Evolutionary conservation across 2,888 invertebrate species (phyloP).

Genomic region (Ditula angustiorana): DNA sequence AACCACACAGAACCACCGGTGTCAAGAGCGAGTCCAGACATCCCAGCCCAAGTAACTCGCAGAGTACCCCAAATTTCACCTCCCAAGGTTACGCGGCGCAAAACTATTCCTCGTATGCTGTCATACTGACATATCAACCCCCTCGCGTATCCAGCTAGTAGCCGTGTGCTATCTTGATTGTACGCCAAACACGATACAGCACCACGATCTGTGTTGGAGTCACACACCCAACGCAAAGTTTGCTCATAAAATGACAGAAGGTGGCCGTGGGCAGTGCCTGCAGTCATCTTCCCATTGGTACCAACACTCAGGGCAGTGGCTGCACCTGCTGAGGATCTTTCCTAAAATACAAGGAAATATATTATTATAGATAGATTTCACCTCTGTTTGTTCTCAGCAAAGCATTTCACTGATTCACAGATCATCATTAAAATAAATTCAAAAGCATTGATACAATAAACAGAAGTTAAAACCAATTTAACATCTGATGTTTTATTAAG

Average conservation of each 20-base stretch:
- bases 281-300: constrained; percentile 91
- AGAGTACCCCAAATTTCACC: constrained; percentile 80
- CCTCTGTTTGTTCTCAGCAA: too few relatives aligned
- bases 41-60: constrained; percentile 78
- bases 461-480: too few relatives aligned
- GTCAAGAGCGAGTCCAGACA: constrained; percentile 88
- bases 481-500: too few relatives aligned
- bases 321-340: constrained; percentile 94
- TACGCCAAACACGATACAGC: constrained; percentile 94
- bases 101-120: constrained; percentile 86
- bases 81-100: constrained; percentile 77
- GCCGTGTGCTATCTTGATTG: constrained; percentile 93
- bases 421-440: too few relatives aligned
- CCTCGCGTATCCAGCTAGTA: constrained; percentile 90
- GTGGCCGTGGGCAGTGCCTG: constrained; percentile 97
- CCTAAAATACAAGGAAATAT: constrained; percentile 82
- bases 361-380: too few relatives aligned
- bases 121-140: constrained; percentile 97
- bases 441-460: too few relatives aligned
- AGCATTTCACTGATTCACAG: too few relatives aligned
- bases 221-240: constrained; percentile 94
- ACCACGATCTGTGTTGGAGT: constrained; percentile 88
- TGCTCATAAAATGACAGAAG: constrained; percentile 92
- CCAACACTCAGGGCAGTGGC: constrained; percentile 92
- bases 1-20: constrained; percentile 98